Evolutionary conservation across 2,797 vertebrate species (phyloP), one percentile per base, ranked within the genome.

Genomic region (Caiman crocodilus): DNA sequence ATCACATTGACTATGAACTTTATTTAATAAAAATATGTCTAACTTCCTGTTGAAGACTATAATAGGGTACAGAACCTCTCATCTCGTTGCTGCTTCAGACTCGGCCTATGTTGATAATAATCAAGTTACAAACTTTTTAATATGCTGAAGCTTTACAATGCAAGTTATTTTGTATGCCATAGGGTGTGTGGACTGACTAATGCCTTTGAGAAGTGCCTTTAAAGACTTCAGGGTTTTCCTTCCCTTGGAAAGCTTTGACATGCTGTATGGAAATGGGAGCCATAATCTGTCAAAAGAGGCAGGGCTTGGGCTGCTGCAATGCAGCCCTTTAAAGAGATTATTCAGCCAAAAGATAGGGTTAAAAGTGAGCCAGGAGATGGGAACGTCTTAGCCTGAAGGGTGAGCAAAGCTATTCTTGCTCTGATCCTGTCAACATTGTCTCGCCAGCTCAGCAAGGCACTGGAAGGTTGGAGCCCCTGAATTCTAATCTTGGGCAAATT

Each of bases 21-120:
- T 96, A 93, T 96, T 95, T 97, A 96, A 96, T 94, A 92, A 94
- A 95, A 69, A 84, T 50, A 91, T 11, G 79, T 85, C 92, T 69
- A 5, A 75, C 87, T 96, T 96, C 90, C 95, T 95, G 88, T 0
- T 1, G 87, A 86, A 88, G 90, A 83, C 79, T 56, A 84, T 96
- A 93, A 97, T 93, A 69, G 92, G 87, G 94, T 94, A 88, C 96
- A 97, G 96, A 90, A 79, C 88, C 74, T 13, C 2, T 32, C 2
- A 4, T 80, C 84, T 92, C 91, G 83, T 76, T 61, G 58, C 95
- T 94, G 85, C 75, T 89, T 69, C 95, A 89, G 82, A 82, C 76
- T 85, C 26, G 69, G 57, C 83, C 63, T 0, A 1, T 5, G 1
- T 18, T 0, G 4, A 35, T 80, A 86, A 59, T 63, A 3, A 82